Base-by-base conservation (phyloP, 2,888 invertebrate species). In the Diadegma fenestrale region DNA sequence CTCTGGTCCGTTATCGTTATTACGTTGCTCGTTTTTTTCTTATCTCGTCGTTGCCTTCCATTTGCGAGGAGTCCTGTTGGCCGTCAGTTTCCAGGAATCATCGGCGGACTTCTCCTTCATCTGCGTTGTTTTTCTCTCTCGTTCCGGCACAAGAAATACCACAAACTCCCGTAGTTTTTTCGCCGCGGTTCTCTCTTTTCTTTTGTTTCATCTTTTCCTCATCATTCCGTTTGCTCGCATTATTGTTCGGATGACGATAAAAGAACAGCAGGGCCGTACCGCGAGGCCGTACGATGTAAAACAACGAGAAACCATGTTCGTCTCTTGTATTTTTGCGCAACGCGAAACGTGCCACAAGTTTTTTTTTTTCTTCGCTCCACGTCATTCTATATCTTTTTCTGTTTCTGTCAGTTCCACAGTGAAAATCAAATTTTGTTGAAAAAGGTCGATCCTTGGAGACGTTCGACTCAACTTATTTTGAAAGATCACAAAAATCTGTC, bases 31-130 rank as follows among this genome's bases (percentile, higher is more conserved):
- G 26, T 43, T 54, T 64, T 41, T 30, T 68, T 54, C 64, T 30
- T 19, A 19, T 54, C 26, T 26, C 54, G 33, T 26, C 54, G 33
- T 69, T 69, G 61, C 26, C 64, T 43, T 26, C 61, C 33, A 51
- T 68, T 61, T 43, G 37, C 37, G 80, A 71, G 26, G 51, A 54
- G 54, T 63, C 75, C 63, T 58, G 63, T 58, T 43, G 73, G 43
- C 72, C 71, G 43, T 61, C 61, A 48, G 22, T 45, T 83, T 83
- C 79, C 73, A 61, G 73, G 69, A 82, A 82, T 64, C n/a, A 45
- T 45, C 58, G 58, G 43, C 43, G 45, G 43, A 26, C 51, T 51
- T 33, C 30, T 69, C 22, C 26, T 64, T 63, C 68, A 69, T 82
- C 69, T 48, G 30, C 30, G 14, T n/a, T 69, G 19, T 41, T 66